Evolutionary conservation across 2,888 invertebrate genomes (phyloP).

Genomic region (Drosophila mettleri): DNA sequence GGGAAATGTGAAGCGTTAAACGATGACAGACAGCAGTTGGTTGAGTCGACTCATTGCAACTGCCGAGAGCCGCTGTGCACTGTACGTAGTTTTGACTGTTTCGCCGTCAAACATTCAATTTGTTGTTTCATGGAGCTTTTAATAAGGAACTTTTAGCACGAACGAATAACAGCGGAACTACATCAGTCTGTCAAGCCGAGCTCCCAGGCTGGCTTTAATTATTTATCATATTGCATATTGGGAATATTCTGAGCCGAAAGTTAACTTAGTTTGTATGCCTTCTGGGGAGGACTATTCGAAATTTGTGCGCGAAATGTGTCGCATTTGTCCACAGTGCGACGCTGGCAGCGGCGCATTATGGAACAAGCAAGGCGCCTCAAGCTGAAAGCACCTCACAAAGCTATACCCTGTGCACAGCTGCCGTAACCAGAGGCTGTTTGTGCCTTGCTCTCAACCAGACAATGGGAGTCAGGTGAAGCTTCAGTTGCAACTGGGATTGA

Average conservation of each 20-base stretch:
- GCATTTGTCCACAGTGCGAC: not conserved
- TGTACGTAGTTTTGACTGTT: constrained; percentile 1
- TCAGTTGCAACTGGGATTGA: not conserved
- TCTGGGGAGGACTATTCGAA: too few relatives aligned
- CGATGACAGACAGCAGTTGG: constrained; percentile 42
- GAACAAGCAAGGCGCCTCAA: constrained; percentile 39
- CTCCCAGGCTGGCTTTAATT: not conserved
- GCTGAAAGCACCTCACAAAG: constrained; percentile 2
- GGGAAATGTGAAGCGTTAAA: constrained; percentile 47
- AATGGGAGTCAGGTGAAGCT: not conserved
- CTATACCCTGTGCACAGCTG: constrained; percentile 14
- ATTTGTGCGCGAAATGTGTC: not conserved
- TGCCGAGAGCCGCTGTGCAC: constrained; percentile 30
- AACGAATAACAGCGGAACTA: not conserved
- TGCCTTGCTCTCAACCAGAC: not conserved
- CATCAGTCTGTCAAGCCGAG: not conserved
- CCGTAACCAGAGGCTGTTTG: not conserved
- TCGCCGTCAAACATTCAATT: constrained; percentile 10
- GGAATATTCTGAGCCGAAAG: too few relatives aligned
- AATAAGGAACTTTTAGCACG: not conserved
- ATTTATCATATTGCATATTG: not conserved
- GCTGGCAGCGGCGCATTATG: constrained; percentile 58
- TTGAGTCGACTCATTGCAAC: constrained; percentile 42
- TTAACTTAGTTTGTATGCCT: too few relatives aligned
- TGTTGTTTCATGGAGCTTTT: not conserved